These are phyloP conservation scores for Scaptomyza reducta DNA, from an alignment of 2,888 invertebrate genomes.

Conservation along the genomic window DNA sequence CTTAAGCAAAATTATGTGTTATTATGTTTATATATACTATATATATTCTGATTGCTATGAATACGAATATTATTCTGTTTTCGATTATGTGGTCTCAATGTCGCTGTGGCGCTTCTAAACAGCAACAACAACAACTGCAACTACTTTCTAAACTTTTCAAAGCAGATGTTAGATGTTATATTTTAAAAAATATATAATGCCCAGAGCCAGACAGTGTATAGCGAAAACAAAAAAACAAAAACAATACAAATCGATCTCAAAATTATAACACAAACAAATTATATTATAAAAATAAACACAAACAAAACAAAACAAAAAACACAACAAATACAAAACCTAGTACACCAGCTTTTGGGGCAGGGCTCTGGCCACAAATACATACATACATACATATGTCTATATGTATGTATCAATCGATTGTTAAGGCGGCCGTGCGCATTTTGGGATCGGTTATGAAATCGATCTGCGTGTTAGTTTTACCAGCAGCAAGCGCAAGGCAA, in stretches of 20 bases:
- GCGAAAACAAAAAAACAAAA: conserved; percentile 27
- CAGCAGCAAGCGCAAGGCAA: conserved; percentile 35
- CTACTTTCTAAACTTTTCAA: conserved; percentile 19
- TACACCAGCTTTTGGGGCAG: conserved; percentile 24
- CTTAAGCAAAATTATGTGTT: conserved; percentile 42
- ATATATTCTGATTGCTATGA: conserved; percentile 29
- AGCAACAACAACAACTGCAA: conserved; percentile 1
- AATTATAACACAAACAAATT: conserved; percentile 67
- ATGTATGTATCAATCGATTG: conserved; percentile 19
- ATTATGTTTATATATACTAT: conserved; percentile 40
- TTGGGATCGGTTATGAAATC: conserved; percentile 24
- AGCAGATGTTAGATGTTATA: conserved; percentile 12
- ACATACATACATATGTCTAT: neutral
- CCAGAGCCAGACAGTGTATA: conserved; percentile 34
- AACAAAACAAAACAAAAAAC: conserved; percentile 43
- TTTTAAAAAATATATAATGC: conserved; percentile 1
- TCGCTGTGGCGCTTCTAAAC: conserved; percentile 8
- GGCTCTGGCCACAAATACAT: conserved; percentile 35
- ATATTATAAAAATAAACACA: conserved; percentile 35
- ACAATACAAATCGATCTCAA: conserved; percentile 75
- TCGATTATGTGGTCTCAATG: conserved; percentile 26
- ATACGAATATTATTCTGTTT: conserved; percentile 32
- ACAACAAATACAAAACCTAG: conserved; percentile 24
- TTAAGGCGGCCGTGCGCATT: conserved; percentile 37
- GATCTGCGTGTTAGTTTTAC: conserved; percentile 27